Base-by-base conservation (phyloP, 2,113 vertebrate species). In the Cavia porcellus region DNA sequence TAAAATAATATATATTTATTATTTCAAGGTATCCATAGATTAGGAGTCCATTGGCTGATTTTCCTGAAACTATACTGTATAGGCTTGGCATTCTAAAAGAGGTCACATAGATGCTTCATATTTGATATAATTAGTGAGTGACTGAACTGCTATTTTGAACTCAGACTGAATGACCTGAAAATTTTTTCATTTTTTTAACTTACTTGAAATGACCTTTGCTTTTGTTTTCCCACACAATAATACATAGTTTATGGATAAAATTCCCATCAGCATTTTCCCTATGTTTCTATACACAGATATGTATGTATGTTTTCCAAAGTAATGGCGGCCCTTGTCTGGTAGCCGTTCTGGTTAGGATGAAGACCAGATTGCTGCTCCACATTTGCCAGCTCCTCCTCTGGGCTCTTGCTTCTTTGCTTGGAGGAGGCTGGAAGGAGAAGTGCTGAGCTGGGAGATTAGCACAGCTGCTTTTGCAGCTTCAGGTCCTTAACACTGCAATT, bases 401-500 rank as follows among this genome's bases (percentile, higher is more conserved):
- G n/a, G 68, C 45, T 83, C 57, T 52, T 1, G 6, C 74, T 81
- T 8, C 0, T n/a, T 5, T 15, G 28, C 90, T 13, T 22, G 42
- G 66, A 75, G 80, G 72, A 9, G 24, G 55, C 57, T 52, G 64
- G 68, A 72, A n/a, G 30, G 24, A 62, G 88, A 93, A 77, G 74
- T 96, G 97, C 95, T 97, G 96, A 97, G 87, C 66, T 15, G 42
- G 38, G 80, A 83, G 15, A 3, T 5, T 22, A 38, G 90, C 45
- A 30, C 93, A 92, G 96, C 80, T 97, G 92, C 59, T 50, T 13
- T 15, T 75, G 83, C 57, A 93, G 90, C 92, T 79, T 87, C 70
- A 85, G 55, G 28, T 93, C 61, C 75, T 89, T 52, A 52, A 24
- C 47, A 64, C 35, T 61, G 89, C 81, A 86, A 80, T 85, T 96